These are phyloP conservation scores for Aphaenogaster rudis DNA, from an alignment of 1,140 invertebrate genomes.

Conservation along the genomic window DNA sequence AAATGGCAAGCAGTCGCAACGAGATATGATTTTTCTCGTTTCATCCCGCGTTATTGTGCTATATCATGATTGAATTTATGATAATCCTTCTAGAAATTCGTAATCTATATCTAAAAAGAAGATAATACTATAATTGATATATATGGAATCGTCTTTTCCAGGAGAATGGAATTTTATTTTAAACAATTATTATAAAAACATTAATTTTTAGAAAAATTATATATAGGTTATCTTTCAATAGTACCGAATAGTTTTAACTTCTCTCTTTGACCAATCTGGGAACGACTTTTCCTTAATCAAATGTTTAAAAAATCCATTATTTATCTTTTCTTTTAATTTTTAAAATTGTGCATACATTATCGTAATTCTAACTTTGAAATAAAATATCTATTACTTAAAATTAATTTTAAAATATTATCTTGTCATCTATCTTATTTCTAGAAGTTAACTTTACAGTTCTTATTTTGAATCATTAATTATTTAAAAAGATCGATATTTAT, in stretches of 20 bases:
- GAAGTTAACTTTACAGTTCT: background rate
- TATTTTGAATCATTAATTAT: slow-evolving; percentile 9
- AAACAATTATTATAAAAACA: background rate
- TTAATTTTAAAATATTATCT: background rate
- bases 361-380: background rate
- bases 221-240: background rate
- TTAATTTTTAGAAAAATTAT: background rate
- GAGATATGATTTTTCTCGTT: background rate
- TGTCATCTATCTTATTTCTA: background rate
- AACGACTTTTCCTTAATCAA: background rate
- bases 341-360: background rate
- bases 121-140: background rate
- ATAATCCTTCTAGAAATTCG: background rate
- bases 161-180: background rate
- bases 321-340: background rate
- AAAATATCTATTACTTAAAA: background rate
- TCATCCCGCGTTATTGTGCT: background rate
- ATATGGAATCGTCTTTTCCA: background rate
- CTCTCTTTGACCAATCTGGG: background rate
- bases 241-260: background rate
- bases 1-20: background rate
- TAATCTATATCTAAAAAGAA: background rate
- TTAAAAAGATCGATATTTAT: background rate
- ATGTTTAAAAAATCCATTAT: background rate
- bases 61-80: background rate